Percentiles rank a stretch among this genome's conserved stretches.
phyloP scores from a whole-genome alignment of 2,888 invertebrate genomes.

The Eristalinus sepulchralis region DNA sequence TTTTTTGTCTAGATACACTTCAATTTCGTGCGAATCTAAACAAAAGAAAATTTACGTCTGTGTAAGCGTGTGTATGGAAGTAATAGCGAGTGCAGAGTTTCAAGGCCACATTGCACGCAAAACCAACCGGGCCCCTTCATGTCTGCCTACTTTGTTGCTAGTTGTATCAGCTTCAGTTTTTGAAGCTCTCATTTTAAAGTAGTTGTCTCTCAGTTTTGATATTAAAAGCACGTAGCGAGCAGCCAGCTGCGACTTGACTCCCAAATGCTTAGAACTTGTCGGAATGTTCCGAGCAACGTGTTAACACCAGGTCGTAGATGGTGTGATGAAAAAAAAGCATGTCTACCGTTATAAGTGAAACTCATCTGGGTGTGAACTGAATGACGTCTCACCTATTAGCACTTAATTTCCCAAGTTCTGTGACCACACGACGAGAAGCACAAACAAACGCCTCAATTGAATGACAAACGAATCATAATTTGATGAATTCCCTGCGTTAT shows the following conservation, averaged over 20 bases:
- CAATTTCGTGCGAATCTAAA: background rate
- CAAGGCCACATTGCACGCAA: background rate
- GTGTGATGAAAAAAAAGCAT: background rate
- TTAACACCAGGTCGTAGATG: background rate
- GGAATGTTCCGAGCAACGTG: background rate
- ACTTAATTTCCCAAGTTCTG: background rate
- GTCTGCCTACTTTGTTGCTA: background rate
- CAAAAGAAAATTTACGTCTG: background rate
- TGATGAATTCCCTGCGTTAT: background rate
- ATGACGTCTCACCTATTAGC: background rate
- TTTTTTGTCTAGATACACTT: background rate
- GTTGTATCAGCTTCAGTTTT: background rate
- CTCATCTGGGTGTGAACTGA: background rate
- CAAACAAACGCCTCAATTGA: background rate
- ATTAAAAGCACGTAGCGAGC: background rate
- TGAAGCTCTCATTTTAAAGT: background rate
- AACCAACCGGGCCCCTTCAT: background rate
- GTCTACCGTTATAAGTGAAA: background rate
- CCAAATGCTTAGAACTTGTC: background rate
- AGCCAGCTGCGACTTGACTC: background rate
- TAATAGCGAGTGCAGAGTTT: background rate
- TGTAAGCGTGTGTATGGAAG: background rate
- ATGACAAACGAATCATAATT: conserved; percentile 17
- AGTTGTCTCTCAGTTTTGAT: background rate
- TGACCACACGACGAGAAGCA: background rate